phyloP scores from a whole-genome alignment of 2,888 invertebrate genomes.

The Andrena haemorrhoa region DNA sequence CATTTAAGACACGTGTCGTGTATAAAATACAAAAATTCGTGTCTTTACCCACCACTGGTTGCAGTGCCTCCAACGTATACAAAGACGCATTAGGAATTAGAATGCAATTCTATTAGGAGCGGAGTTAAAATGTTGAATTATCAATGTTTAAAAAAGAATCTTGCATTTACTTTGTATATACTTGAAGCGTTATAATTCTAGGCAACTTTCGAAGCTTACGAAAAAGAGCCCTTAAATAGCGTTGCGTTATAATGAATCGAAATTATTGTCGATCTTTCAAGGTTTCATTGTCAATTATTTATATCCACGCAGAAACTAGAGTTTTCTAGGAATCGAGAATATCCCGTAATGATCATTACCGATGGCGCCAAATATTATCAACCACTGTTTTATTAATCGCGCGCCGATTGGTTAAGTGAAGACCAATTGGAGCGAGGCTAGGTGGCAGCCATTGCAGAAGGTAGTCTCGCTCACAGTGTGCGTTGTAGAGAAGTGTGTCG shows the following conservation, averaged over 20 bases:
- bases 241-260: background rate
- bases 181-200: background rate
- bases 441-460: slow-evolving; percentile 79
- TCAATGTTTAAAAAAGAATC: background rate
- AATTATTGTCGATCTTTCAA: background rate
- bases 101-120: background rate
- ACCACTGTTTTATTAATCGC: slow-evolving; percentile 46
- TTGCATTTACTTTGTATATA: background rate
- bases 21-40: no score
- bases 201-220: no score
- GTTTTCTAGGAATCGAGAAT: no score
- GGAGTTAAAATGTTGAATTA: background rate
- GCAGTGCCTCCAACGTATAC: slow-evolving; percentile 54
- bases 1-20: no score
- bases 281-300: no score
- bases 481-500: slow-evolving; percentile 83
- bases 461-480: slow-evolving; percentile 78
- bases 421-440: slow-evolving; percentile 70
- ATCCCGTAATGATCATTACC: background rate
- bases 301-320: no score
- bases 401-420: slow-evolving; percentile 64
- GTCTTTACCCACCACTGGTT: no score
- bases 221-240: no score
- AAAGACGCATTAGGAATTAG: background rate
- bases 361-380: slow-evolving; percentile 29